These are phyloP conservation scores for Dysidea cf. avara DNA, from an alignment of 37 sponge, comb jelly and placozoan genomes.

Conservation along the genomic window DNA sequence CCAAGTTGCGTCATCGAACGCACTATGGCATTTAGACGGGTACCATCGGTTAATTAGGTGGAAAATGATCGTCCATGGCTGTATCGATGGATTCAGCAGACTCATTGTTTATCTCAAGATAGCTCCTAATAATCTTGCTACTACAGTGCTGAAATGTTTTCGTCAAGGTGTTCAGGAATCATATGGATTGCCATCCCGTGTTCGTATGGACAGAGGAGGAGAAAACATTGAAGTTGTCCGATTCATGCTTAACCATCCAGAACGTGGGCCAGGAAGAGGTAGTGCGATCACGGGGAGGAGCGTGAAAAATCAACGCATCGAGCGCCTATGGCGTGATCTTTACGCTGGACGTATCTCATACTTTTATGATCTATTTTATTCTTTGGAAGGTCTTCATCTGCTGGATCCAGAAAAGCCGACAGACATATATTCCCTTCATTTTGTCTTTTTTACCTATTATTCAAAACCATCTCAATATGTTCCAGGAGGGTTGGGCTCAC, in stretches of 20 bases:
- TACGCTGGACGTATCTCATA: conserved; percentile 45
- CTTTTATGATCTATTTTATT: conserved; percentile 50
- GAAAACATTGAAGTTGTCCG: conserved; percentile 55
- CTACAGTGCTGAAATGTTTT: conserved; percentile 54
- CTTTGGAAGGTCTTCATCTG: conserved; percentile 39
- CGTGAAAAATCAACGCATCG: conserved; percentile 75
- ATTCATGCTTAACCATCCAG: conserved; percentile 66
- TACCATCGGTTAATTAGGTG: conserved; percentile 68
- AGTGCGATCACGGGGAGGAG: conserved; percentile 59
- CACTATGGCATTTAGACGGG: conserved; percentile 71
- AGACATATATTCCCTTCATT: conserved; percentile 60
- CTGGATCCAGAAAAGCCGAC: conserved; percentile 15
- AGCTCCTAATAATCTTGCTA: conserved; percentile 50
- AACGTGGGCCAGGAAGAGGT: conserved; percentile 56
- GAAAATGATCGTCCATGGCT: conserved; percentile 61
- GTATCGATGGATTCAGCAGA: conserved; percentile 67
- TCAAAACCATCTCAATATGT: conserved; percentile 36
- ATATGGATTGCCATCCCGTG: conserved; percentile 68
- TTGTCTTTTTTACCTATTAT: conserved; percentile 42
- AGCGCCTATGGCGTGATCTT: conserved; percentile 67
- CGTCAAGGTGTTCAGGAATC: conserved; percentile 32
- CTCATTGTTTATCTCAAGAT: conserved; percentile 51
- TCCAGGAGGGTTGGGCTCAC: conserved; percentile 40
- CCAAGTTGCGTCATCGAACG: conserved; percentile 54
- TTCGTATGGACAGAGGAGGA: conserved; percentile 62